These are phyloP conservation scores for Oscheius sp. DNA, from an alignment of 1,140 invertebrate species.

Conservation along the genomic window DNA sequence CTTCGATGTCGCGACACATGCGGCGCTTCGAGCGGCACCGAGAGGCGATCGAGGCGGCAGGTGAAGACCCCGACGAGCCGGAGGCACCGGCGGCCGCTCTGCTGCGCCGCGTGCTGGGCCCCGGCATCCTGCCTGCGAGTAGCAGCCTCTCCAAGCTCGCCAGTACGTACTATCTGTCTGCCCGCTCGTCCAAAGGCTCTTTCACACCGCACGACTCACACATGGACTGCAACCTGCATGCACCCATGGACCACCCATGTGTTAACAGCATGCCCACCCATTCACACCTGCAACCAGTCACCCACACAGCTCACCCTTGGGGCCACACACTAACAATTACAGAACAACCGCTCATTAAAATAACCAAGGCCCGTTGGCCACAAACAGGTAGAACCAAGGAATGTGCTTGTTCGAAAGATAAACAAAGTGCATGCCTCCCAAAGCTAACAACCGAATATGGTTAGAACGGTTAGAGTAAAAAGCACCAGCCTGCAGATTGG, in stretches of 20 bases:
- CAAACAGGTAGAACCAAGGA: no score
- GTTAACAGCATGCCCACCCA: conserved; percentile 6
- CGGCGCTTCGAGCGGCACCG: conserved; percentile 51
- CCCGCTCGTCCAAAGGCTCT: neutral
- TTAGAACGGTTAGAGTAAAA: no score
- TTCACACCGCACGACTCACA: neutral
- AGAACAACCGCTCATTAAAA: no score
- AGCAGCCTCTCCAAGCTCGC: conserved; percentile 8
- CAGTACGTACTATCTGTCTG: conserved; percentile 4
- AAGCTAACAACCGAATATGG: no score
- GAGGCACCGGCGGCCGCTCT: neutral
- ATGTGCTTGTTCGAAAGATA: no score
- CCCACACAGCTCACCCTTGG: no score
- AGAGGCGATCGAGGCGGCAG: conserved; percentile 52
- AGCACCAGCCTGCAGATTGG: no score
- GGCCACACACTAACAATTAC: no score
- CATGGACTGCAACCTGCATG: neutral
- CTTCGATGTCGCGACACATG: conserved; percentile 54
- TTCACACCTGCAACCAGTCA: no score
- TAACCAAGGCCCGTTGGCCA: no score
- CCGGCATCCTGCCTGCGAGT: neutral
- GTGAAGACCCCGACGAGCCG: conserved; percentile 38
- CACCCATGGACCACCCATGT: neutral
- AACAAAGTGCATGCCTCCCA: no score
- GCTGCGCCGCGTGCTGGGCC: conserved; percentile 21